These are phyloP conservation scores for Manduca sexta DNA, from an alignment of 1,140 invertebrate species.

Conservation along the genomic window DNA sequence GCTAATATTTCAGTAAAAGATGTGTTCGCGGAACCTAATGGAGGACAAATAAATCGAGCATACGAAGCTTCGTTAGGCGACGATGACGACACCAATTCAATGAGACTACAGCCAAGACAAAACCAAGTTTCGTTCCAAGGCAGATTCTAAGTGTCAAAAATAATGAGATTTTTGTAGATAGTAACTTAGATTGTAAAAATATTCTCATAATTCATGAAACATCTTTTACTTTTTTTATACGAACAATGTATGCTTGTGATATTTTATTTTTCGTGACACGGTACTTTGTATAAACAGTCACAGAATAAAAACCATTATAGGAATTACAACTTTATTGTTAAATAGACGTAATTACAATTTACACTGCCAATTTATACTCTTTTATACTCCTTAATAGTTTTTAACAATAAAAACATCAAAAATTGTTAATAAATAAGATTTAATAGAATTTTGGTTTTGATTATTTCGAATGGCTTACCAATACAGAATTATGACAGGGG, in stretches of 20 bases:
- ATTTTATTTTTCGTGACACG: slow-evolving; percentile 12
- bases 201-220: slow-evolving; percentile 25
- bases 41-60: slow-evolving; percentile 75
- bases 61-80: slow-evolving; percentile 75
- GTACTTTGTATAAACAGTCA: slow-evolving; percentile 4
- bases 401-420: slow-evolving; percentile 8
- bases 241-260: slow-evolving; percentile 30
- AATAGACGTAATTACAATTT: slow-evolving; percentile 28
- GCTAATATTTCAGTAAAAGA: slow-evolving; percentile 77
- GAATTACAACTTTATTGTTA: slow-evolving; percentile 29
- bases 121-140: slow-evolving; percentile 68
- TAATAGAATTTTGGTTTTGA: slow-evolving; percentile 9
- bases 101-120: slow-evolving; percentile 72
- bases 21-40: slow-evolving; percentile 75
- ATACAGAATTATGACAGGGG: too few species aligned
- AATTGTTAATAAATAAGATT: slow-evolving; percentile 20
- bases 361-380: slow-evolving; percentile 50
- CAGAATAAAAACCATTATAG: slow-evolving; percentile 11
- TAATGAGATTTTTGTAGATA: neutral
- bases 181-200: too few species aligned
- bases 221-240: too few species aligned
- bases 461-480: neutral
- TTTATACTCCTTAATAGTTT: slow-evolving; percentile 12
- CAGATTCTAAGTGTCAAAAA: slow-evolving; percentile 48
- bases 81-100: slow-evolving; percentile 75